Evolutionary conservation across 1,140 invertebrate species (phyloP).

Genomic region (Calycopis cecrops): DNA sequence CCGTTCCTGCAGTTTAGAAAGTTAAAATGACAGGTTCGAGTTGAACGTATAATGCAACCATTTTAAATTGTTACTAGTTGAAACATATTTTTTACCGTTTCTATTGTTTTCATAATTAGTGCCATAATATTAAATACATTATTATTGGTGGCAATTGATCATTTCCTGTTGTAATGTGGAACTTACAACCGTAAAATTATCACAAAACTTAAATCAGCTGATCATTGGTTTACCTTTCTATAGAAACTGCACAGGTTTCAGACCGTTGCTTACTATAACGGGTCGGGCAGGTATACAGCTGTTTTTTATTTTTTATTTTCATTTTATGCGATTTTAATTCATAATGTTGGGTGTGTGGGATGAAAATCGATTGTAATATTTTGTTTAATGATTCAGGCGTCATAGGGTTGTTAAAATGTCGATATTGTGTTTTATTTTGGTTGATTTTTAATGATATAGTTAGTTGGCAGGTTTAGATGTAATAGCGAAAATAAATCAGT

Average conservation of each 20-base stretch:
- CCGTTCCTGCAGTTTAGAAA: conserved; percentile 41
- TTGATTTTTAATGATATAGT: not conserved
- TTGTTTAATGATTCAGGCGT: conserved; percentile 7
- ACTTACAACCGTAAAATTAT: no score
- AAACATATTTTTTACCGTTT: conserved; percentile 1
- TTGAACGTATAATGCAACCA: conserved; percentile 31
- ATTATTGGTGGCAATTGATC: no score
- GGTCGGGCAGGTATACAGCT: conserved; percentile 26
- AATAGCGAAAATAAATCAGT: conserved; percentile 4
- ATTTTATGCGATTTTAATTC: conserved; percentile 17
- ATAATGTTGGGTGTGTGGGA: conserved; percentile 5
- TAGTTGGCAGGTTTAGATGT: no score
- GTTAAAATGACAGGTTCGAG: conserved; percentile 34
- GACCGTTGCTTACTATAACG: conserved; percentile 20
- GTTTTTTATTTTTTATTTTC: conserved; percentile 18
- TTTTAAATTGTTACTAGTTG: conserved; percentile 27
- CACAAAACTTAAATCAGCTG: not conserved
- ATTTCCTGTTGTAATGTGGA: no score
- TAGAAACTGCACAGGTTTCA: conserved; percentile 6
- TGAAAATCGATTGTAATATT: conserved; percentile 3
- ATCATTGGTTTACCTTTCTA: conserved; percentile 13
- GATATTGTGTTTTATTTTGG: not conserved
- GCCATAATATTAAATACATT: no score
- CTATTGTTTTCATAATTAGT: no score
- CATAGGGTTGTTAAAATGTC: not conserved